These are phyloP conservation scores for Lycia hirtaria DNA, from an alignment of 2,888 invertebrate species.

Conservation along the genomic window DNA sequence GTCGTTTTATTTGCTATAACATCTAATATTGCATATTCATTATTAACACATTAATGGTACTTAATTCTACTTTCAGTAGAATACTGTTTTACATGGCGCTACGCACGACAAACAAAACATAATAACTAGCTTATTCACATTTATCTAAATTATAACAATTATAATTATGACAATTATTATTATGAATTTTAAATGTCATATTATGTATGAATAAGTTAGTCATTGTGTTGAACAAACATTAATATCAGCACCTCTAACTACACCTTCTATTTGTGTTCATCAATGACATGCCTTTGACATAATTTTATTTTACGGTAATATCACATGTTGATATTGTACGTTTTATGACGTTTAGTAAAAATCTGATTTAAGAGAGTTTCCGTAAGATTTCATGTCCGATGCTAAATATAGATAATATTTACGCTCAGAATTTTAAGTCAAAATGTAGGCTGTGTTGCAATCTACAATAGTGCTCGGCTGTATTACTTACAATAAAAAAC, in stretches of 20 bases:
- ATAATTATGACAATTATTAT: background rate
- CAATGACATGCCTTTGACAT: slow-evolving; percentile 65
- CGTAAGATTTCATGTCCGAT: too few species aligned
- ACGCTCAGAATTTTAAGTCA: too few species aligned
- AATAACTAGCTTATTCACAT: slow-evolving; percentile 8
- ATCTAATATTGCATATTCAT: slow-evolving; percentile 34
- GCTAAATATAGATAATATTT: too few species aligned
- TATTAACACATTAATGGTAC: slow-evolving; percentile 25
- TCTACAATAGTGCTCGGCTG: background rate
- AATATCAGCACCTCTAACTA: slow-evolving; percentile 30
- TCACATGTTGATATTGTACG: slow-evolving; percentile 75
- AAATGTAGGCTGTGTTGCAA: too few species aligned
- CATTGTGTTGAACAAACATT: background rate
- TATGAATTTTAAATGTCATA: background rate
- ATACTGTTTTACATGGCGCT: slow-evolving; percentile 13
- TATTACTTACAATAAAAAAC: background rate
- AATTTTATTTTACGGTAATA: slow-evolving; percentile 64
- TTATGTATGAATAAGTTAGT: slow-evolving; percentile 3
- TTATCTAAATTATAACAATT: background rate
- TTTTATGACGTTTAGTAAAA: slow-evolving; percentile 1
- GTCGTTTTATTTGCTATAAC: slow-evolving; percentile 22
- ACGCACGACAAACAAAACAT: slow-evolving; percentile 2
- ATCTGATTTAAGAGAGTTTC: background rate
- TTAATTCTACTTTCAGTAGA: slow-evolving; percentile 33
- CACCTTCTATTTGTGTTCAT: slow-evolving; percentile 32